These are phyloP conservation scores for Hyposoter didymator DNA, from an alignment of 2,888 invertebrate genomes.

Conservation along the genomic window DNA sequence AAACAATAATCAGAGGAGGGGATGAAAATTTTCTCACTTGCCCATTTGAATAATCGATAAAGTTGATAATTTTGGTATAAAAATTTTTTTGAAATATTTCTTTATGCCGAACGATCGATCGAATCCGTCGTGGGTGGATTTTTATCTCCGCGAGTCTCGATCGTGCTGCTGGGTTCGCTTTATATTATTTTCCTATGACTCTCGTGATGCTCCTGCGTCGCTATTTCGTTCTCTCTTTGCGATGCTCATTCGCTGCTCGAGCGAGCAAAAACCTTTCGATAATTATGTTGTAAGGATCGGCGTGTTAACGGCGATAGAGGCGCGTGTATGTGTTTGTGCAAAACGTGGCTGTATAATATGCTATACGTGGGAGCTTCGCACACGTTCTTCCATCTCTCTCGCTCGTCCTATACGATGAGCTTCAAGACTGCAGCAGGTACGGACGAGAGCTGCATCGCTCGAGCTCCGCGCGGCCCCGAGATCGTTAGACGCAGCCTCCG, in stretches of 20 bases:
- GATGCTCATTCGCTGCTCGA: not conserved
- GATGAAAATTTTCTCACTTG: not conserved
- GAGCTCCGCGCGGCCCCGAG: slow-evolving; percentile 9
- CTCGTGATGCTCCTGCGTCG: not conserved
- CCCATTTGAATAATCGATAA: not conserved
- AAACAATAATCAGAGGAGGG: slow-evolving; percentile 25
- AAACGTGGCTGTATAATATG: not conserved
- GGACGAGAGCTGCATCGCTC: slow-evolving; percentile 44
- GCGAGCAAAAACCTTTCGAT: slow-evolving; percentile 65
- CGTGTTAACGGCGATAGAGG: slow-evolving; percentile 72
- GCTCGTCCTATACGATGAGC: slow-evolving; percentile 35
- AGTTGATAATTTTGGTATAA: slow-evolving; percentile 13
- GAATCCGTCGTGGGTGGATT: slow-evolving; percentile 36
- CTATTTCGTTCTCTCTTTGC: slow-evolving; percentile 12
- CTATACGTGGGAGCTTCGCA: slow-evolving; percentile 6
- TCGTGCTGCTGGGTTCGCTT: not conserved
- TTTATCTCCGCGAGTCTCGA: slow-evolving; percentile 14
- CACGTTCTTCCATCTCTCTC: slow-evolving; percentile 36
- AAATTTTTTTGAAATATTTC: too few relatives aligned
- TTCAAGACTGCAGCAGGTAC: slow-evolving; percentile 7
- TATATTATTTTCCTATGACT: slow-evolving; percentile 8
- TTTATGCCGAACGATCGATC: too few relatives aligned
- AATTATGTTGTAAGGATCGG: slow-evolving; percentile 76
- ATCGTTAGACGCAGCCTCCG: slow-evolving; percentile 67
- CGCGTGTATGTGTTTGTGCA: slow-evolving; percentile 25